Evolutionary conservation across 2,888 invertebrate genomes (phyloP).

Genomic region (Chrysomela aeneicollis): DNA sequence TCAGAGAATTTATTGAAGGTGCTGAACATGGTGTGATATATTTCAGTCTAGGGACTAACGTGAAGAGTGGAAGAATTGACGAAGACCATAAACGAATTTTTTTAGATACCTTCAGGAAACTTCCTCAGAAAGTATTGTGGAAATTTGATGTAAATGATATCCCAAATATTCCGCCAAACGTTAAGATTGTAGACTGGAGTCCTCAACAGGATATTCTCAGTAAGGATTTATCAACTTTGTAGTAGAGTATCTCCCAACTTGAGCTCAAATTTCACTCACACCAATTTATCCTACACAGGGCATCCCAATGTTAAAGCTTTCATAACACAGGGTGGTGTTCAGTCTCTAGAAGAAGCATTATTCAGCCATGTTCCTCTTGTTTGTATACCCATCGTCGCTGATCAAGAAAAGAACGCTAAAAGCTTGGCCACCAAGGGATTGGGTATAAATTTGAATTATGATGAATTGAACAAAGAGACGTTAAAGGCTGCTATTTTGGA

Average conservation of each 20-base stretch:
- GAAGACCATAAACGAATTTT: slow-evolving; percentile 48
- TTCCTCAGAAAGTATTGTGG: slow-evolving; percentile 59
- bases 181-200: slow-evolving; percentile 56
- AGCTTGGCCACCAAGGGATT: slow-evolving; percentile 42
- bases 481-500: slow-evolving; percentile 48
- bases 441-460: slow-evolving; percentile 28
- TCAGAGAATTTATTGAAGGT: slow-evolving; percentile 52
- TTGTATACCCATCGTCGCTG: slow-evolving; percentile 48
- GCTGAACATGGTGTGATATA: slow-evolving; percentile 55
- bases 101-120: slow-evolving; percentile 53
- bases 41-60: slow-evolving; percentile 59
- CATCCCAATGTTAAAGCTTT: slow-evolving; percentile 51
- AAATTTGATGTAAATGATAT: slow-evolving; percentile 57
- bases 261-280: too few species aligned
- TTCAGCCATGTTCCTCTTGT: slow-evolving; percentile 47
- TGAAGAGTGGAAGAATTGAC: slow-evolving; percentile 52
- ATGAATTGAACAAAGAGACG: slow-evolving; percentile 22
- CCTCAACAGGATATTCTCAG: slow-evolving; percentile 57
- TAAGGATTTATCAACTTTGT: slow-evolving; percentile 40
- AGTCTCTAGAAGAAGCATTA: slow-evolving; percentile 44
- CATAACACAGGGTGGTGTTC: slow-evolving; percentile 47
- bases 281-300: slow-evolving; percentile 28
- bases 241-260: too few species aligned
- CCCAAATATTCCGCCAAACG: slow-evolving; percentile 52
- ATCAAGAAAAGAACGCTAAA: slow-evolving; percentile 45